These are phyloP conservation scores for Aphyosemion australe DNA, from an alignment of 2,113 vertebrate species.

Conservation along the genomic window DNA sequence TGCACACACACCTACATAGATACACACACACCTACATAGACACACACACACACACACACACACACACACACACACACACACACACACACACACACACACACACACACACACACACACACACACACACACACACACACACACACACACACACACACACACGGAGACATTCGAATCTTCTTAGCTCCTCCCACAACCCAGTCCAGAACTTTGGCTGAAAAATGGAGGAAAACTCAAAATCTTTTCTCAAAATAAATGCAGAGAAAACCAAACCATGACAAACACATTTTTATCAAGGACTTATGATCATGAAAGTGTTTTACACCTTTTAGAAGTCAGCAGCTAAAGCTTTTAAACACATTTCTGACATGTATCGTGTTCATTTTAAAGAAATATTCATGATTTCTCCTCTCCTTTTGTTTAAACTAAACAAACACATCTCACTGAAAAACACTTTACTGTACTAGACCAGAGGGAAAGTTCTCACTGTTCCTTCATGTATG, in stretches of 20 bases:
- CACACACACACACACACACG: slow-evolving; percentile 26
- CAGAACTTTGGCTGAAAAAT: slow-evolving; percentile 45
- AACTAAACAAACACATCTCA: too few relatives aligned
- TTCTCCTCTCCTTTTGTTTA: too few relatives aligned
- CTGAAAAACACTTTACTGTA: too few relatives aligned
- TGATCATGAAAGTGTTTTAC: not conserved
- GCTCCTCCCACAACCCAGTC: slow-evolving; percentile 51
- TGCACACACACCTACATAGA: too few relatives aligned
- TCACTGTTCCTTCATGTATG: slow-evolving; percentile 47
- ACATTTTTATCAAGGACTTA: not conserved
- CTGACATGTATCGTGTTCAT: not conserved
- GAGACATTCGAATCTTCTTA: slow-evolving; percentile 37
- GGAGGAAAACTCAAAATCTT: not conserved
- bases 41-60: too few relatives aligned
- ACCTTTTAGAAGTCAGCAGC: not conserved
- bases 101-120: too few relatives aligned
- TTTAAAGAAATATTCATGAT: too few relatives aligned
- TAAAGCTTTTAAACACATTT: not conserved
- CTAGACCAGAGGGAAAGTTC: too few relatives aligned
- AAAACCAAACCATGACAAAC: slow-evolving; percentile 8
- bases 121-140: slow-evolving; percentile 7
- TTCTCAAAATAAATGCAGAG: slow-evolving; percentile 12
- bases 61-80: too few relatives aligned
- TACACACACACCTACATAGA: too few relatives aligned
- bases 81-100: too few relatives aligned